phyloP scores from a whole-genome alignment of 2,113 vertebrate genomes.

The Myotis yumanensis region DNA sequence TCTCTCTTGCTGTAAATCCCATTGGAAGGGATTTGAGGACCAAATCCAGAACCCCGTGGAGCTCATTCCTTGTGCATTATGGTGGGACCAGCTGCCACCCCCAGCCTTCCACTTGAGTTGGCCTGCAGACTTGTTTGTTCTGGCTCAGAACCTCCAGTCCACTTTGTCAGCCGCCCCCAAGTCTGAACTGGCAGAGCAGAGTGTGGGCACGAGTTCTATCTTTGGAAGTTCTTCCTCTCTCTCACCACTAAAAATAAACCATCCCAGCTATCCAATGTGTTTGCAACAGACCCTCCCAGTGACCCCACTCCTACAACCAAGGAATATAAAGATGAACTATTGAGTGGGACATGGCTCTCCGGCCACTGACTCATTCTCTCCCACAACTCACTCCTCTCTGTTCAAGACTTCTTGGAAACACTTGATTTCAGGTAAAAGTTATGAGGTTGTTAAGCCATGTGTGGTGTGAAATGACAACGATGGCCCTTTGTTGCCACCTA shows the following conservation, averaged over 20 bases:
- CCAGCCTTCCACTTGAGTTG: not conserved
- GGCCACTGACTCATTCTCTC: not conserved
- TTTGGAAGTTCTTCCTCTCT: constrained; percentile 66
- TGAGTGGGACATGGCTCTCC: not conserved
- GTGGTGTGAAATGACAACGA: not conserved
- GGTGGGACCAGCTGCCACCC: not conserved
- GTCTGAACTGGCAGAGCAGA: constrained; percentile 53
- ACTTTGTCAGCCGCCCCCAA: constrained; percentile 31
- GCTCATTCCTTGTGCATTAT: not conserved
- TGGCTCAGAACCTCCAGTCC: constrained; percentile 42
- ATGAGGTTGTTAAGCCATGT: not conserved
- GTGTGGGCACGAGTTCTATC: constrained; percentile 56
- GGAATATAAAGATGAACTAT: constrained; percentile 59
- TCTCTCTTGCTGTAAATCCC: not conserved
- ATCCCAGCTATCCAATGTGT: not conserved
- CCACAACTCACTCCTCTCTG: not conserved
- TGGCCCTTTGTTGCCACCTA: not conserved
- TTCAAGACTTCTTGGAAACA: constrained; percentile 23
- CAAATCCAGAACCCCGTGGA: not conserved
- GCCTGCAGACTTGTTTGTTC: constrained; percentile 39
- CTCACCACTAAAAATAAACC: constrained; percentile 75
- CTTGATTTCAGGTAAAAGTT: constrained; percentile 10
- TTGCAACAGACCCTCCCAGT: constrained; percentile 27
- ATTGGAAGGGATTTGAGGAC: not conserved
- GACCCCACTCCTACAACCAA: constrained; percentile 52